Conservation (phyloP, 2,888 invertebrate genomes). For the Amblyjoppa fuscipennis region DNA sequence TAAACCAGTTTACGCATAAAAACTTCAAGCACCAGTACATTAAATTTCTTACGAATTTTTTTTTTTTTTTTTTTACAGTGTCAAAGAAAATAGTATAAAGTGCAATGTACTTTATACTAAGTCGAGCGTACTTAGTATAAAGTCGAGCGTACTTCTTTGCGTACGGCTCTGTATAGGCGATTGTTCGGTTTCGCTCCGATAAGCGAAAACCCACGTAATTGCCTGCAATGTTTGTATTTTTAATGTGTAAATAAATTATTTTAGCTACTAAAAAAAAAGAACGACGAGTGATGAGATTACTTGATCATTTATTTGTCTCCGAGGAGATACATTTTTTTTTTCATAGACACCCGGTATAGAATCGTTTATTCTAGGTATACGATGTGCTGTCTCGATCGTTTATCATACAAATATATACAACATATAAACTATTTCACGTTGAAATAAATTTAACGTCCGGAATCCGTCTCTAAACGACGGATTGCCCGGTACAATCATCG, state of each 20-base stretch:
- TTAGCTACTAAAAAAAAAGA: constrained; percentile 11
- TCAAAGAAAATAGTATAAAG: too few relatives aligned
- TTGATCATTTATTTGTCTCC: constrained; percentile 58
- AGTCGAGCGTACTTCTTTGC: background rate
- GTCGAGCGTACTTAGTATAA: background rate
- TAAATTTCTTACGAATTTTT: too few relatives aligned
- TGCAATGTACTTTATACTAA: too few relatives aligned
- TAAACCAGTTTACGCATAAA: too few relatives aligned
- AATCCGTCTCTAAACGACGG: constrained; percentile 27
- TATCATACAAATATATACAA: constrained; percentile 69
- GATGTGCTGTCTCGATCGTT: constrained; percentile 61
- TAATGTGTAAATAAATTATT: constrained; percentile 68
- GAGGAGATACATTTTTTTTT: constrained; percentile 33
- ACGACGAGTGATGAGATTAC: constrained; percentile 32
- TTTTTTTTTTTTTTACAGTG: too few relatives aligned
- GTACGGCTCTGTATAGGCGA: background rate
- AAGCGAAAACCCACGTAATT: constrained; percentile 25
- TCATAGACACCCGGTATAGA: constrained; percentile 61
- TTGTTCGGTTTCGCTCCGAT: constrained; percentile 3
- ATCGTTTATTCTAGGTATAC: constrained; percentile 55
- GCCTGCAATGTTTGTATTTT: constrained; percentile 27
- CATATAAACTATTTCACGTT: constrained; percentile 55
- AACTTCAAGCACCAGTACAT: too few relatives aligned
- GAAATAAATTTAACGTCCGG: constrained; percentile 27
- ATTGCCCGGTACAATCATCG: constrained; percentile 40